Conservation (phyloP, 2,888 invertebrate genomes). For the Alitta virens region DNA sequence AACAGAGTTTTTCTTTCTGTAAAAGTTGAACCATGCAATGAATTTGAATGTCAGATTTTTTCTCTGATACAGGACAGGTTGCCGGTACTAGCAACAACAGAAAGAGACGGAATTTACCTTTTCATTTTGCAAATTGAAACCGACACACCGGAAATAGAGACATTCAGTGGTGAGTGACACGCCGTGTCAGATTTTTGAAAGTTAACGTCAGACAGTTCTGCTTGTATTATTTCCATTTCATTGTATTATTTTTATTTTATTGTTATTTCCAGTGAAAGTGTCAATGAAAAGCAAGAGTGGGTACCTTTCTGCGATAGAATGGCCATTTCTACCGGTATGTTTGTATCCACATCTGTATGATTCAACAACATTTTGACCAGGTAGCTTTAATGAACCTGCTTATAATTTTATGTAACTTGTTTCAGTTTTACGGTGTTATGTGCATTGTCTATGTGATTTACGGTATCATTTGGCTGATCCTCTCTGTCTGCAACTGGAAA, state of each 20-base stretch:
- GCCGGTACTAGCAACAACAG: not conserved
- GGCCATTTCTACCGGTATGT: conserved; percentile 79
- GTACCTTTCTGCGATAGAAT: conserved; percentile 84
- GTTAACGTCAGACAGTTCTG: too few relatives aligned
- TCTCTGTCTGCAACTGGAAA: conserved; percentile 84
- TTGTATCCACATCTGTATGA: not conserved
- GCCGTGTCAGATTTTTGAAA: too few relatives aligned
- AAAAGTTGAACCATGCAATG: too few relatives aligned
- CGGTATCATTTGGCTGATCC: conserved; percentile 77
- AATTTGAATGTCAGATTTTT: not conserved
- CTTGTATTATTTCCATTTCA: too few relatives aligned
- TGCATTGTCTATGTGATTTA: conserved; percentile 82
- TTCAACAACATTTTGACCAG: too few relatives aligned
- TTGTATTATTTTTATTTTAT: too few relatives aligned
- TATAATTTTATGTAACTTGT: not conserved
- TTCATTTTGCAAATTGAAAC: not conserved
- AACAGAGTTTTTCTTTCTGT: too few relatives aligned
- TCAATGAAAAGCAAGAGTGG: conserved; percentile 77
- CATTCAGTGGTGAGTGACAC: too few relatives aligned
- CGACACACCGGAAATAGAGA: too few relatives aligned
- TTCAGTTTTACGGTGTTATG: conserved; percentile 86
- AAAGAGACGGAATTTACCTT: not conserved
- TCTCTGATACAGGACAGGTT: not conserved
- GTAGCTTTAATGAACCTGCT: too few relatives aligned
- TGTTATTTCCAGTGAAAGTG: conserved; percentile 46